Evolutionary conservation across 2,888 invertebrate species (phyloP), one percentile per base, ranked within the genome.

Genomic region (Pristionchus exspectatus): DNA sequence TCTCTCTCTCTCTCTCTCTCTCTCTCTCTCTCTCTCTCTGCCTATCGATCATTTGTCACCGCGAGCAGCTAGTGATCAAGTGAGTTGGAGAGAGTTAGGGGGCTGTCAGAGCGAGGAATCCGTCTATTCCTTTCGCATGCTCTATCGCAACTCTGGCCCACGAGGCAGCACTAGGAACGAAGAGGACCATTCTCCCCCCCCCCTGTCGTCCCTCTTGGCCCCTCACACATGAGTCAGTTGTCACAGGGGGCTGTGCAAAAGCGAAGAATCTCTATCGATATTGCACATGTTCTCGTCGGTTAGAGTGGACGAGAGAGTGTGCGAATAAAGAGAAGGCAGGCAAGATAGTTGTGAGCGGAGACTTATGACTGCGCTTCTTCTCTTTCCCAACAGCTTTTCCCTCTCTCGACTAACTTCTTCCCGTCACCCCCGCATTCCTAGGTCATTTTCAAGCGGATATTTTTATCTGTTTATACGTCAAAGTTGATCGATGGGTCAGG

Each of bases 341-440:
- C 33, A 14, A 72, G 30, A 72, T 33, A 16, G 33, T 33, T 72
- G 72, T 7, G 63, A 10, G n/a, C 2, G 27, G 72, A 33, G 72
- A 72, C 72, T 72, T 33, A 72, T 72, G 72, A 72, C 89, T 74
- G 72, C 63, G 81, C 87, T 83, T 44, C 69, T 50, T 89, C 77
- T 54, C 90, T 83, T 69, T 86, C 50, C 56, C 59, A 21, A 54
- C 44, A 50, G 3, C 50, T 59, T 88, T 27, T 72, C 59, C 89
- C 81, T 85, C 24, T 81, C 86, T 74, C 87, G 24, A 38, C 83
- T 77, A 72, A 74, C n/a, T 87, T 50, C 10, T 72, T 27, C 83
- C 21, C 33, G 7, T 74, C 30, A 38, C 74, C 74, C 74, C 38
- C 74, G 74, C 74, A 74, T 33, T 38, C n/a, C n/a, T n/a, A n/a